Evolutionary conservation across 1,140 invertebrate genomes (phyloP), one percentile per base, ranked within the genome.

Genomic region (Nomia melanderi): DNA sequence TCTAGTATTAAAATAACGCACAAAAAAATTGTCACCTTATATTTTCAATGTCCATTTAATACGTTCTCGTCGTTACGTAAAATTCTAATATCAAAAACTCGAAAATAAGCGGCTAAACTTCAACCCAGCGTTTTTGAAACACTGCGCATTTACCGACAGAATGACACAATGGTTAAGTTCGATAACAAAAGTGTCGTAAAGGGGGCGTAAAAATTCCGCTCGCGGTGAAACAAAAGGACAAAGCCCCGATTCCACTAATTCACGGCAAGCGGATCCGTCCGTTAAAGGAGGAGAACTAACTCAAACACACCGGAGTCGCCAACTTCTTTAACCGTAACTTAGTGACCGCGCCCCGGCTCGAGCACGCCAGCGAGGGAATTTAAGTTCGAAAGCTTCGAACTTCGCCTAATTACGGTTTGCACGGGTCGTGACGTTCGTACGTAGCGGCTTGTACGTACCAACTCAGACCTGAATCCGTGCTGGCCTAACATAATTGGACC

Each of bases 251-350:
- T 39, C 53, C 41, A 50, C 44, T 74, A 75, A 83, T 78, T 82
- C 56, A 54, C 23, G 63, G 56, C 12, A 66, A 66, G 62, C 50
- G 62, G 76, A 64, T 69, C 50, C 79, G 62, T 12, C 59, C 33
- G 36, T 47, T 60, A 53, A 72, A 25, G 9, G 20, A 33, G 44
- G 50, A 44, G 31, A 77, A 59, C 56, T 69, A 74, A 83, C 50
- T 82, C 62, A 78, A 78, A 83, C 59, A 77, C 47, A 50, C 39
- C 27, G 29, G 75, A 44, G 59, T 76, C 71, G 39, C 29, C 65
- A 76, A 79, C 65, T 83, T 83, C 81, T 83, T 83, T 76, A 79
- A 82, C 82, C 53, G 77, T 72, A 82, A 83, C 76, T 78, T 64
- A 79, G 54, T 63, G 81, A 73, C 76, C 75, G 66, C 50, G 59